phyloP scores from a whole-genome alignment of 2,888 invertebrate genomes.

The Mongoloraphidia duomilia region DNA sequence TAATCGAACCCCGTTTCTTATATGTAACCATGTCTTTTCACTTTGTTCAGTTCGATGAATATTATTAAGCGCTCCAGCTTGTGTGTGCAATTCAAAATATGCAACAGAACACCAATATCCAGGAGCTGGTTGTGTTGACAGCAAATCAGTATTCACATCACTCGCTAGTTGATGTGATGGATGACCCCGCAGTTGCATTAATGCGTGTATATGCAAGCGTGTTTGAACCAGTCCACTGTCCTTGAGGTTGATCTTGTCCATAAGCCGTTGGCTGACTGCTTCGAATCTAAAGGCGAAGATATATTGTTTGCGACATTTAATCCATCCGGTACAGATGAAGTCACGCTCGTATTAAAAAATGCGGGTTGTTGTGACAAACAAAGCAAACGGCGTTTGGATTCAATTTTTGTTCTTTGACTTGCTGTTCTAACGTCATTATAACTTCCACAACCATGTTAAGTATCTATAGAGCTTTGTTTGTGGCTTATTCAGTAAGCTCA shows the following conservation, averaged over 20 bases:
- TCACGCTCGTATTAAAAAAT: not conserved
- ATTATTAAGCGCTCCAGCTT: conserved; percentile 93
- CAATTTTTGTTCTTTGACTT: too few relatives aligned
- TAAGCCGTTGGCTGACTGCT: not conserved
- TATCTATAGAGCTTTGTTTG: too few relatives aligned
- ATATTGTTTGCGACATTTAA: not conserved
- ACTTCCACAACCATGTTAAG: too few relatives aligned
- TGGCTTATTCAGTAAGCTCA: too few relatives aligned
- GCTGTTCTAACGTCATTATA: too few relatives aligned
- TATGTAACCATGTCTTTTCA: conserved; percentile 81
- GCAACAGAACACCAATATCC: conserved; percentile 99
- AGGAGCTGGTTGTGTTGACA: conserved; percentile 81
- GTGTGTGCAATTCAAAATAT: conserved; percentile 96
- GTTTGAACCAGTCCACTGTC: conserved; percentile 68
- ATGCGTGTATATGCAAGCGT: conserved; percentile 87
- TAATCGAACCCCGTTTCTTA: conserved; percentile 96
- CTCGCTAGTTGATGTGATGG: conserved; percentile 25
- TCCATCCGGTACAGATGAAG: not conserved
- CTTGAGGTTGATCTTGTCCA: conserved; percentile 3
- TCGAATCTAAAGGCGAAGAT: not conserved
- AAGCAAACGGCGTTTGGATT: too few relatives aligned
- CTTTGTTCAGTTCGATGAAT: conserved; percentile 95
- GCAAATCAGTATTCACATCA: conserved; percentile 41
- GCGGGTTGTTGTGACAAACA: conserved; percentile 24
- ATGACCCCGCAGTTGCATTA: conserved; percentile 56